Evolutionary conservation across 2,113 vertebrate species (phyloP).

Genomic region (Orthonyx spaldingii): DNA sequence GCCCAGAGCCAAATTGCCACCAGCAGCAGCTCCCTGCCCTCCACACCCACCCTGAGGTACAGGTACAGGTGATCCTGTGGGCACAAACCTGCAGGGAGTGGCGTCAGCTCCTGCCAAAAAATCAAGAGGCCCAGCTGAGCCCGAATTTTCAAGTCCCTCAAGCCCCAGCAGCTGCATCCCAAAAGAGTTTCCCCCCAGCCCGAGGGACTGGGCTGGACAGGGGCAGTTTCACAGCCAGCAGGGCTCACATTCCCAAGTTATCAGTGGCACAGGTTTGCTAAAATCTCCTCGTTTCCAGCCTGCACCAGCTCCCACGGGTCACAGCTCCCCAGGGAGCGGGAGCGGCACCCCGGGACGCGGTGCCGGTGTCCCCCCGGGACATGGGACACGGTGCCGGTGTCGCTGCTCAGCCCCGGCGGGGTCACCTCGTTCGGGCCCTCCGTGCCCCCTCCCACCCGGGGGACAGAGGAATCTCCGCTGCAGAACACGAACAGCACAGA

Average conservation of each 20-base stretch:
- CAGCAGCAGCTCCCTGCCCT: background rate
- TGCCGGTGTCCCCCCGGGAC: too few species aligned
- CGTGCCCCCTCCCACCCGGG: accelerated
- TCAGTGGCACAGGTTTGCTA: accelerated
- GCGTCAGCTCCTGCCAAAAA: background rate
- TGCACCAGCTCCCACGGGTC: accelerated
- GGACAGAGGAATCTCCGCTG: background rate
- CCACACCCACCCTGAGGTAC: accelerated
- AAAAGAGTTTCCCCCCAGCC: background rate
- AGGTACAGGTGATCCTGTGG: accelerated
- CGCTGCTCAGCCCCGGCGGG: accelerated
- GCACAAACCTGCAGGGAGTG: background rate
- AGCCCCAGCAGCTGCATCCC: background rate
- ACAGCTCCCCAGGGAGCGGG: accelerated
- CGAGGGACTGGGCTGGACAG: accelerated
- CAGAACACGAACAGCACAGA: accelerated
- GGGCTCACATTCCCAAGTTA: accelerated
- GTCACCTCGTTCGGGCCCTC: background rate
- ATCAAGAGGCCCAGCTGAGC: background rate
- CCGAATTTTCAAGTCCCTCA: accelerated
- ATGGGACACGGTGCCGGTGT: background rate
- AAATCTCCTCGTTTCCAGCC: accelerated
- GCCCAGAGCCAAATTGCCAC: background rate
- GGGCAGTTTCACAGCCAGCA: background rate
- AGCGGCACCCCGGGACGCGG: too few species aligned